Base-by-base conservation (phyloP, 2,797 vertebrate species). In the Valencia hispanica region DNA sequence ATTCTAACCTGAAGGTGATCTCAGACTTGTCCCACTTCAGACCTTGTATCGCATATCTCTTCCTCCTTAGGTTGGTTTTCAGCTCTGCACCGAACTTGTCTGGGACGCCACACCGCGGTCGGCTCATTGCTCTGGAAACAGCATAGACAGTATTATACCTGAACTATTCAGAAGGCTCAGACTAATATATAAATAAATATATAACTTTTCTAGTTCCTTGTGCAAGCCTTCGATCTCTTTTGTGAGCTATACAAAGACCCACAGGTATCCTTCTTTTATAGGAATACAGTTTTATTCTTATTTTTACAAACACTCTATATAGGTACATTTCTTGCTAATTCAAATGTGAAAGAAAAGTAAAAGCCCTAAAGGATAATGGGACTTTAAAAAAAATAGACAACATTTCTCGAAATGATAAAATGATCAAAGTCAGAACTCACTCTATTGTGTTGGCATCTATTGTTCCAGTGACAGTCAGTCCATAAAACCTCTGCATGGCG, bases 401-500 rank as follows among this genome's bases (percentile, higher is more conserved):
- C 17, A 73, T 11, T 65, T 68, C 9, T 32, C 25, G 22, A 27
- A 57, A 39, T 22, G 47, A 50, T 34, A 22, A 17, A 25, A 59
- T 10, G 0, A 4, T 61, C 36, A 39, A 15, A 2, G 43, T 41
- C 36, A 20, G 70, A 45, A 96, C 96, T 96, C 90, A 98, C 97
- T 88, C 83, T 88, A 96, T 15, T 12, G 97, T 98, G 66, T 94
- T 92, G 51, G 88, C 1, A 73, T 98, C 96, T 18, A 96, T 89
- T 14, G 86, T 90, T 78, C 97, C 97, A 0, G 96, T 97, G 82
- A 97, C 94, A 0, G 83, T 93, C 81, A 98, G 90, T 17, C 97
- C 96, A 1, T 98, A 98, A 90, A 98, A 97, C 84, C 87, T 95
- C 91, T 98, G 97, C 97, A 98, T 98, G 91, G 95, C 94, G 0